A percentile compares a stretch with the other conserved stretches of the same genome.
phyloP scores from a whole-genome alignment of 1,140 invertebrate genomes.

The Drosophila micromelanica region DNA sequence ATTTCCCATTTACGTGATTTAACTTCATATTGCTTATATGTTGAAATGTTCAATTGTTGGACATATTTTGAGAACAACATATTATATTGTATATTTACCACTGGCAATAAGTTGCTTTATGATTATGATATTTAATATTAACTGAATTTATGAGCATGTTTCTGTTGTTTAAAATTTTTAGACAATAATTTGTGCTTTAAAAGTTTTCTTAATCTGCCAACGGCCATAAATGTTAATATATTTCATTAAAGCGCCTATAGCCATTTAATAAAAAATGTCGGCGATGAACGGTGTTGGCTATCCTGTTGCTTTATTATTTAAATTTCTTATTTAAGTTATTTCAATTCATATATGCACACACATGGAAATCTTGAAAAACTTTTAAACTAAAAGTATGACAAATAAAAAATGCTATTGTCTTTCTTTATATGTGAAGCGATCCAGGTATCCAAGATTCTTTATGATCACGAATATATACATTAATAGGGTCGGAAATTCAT shows the following conservation, averaged over 20 bases:
- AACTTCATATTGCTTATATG: background rate
- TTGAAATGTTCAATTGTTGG: background rate
- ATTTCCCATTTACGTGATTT: no score
- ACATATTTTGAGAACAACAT: no score
- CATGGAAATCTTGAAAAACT: no score
- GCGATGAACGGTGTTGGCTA: background rate
- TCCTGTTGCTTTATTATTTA: background rate
- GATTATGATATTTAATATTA: background rate
- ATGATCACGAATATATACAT: no score
- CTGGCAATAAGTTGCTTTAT: background rate
- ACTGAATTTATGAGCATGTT: background rate
- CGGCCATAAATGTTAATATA: background rate
- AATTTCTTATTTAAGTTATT: conserved; percentile 1
- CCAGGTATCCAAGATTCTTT: no score
- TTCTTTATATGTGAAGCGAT: no score
- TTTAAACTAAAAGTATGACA: no score
- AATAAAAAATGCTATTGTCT: no score
- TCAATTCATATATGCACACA: background rate
- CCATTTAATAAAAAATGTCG: background rate
- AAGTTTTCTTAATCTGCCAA: background rate
- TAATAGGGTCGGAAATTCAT: no score
- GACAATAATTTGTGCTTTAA: background rate
- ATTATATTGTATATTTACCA: no score
- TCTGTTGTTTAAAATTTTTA: no score
- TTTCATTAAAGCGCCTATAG: conserved; percentile 1